Evolutionary conservation across 2,888 invertebrate species (phyloP), one percentile per base, ranked within the genome.

Genomic region (Coelopa pilipes): DNA sequence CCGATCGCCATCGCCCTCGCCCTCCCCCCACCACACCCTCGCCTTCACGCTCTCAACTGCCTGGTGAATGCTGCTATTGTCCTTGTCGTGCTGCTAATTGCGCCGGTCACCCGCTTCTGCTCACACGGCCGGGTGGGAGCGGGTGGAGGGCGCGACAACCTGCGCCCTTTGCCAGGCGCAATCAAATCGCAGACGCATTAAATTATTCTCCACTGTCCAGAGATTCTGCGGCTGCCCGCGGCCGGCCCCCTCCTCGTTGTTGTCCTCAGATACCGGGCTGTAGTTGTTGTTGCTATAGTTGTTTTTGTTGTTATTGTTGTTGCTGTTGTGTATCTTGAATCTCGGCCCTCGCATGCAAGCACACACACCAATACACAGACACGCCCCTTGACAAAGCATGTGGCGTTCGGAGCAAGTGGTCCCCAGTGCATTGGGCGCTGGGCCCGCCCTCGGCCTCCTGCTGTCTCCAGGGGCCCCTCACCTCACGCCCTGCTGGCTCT

Each of bases 141-240:
- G 5, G 21, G 12, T 17, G 17, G 24, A 59, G 19, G 5, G 5
- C 17, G 34, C 11, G 46, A 19, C 17, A 60, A 74, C 63, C 74
- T 73, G 70, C 62, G 72, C 70, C 74, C 74, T 76, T 76, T 76
- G 70, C 70, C 72, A 74, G 24, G 70, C 69, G 71, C 71, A 75
- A 76, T 75, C 76, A 76, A 76, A 75, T 75, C 76, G 73, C 73
- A 75, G 74, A 76, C 76, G 72, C 75, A 76, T 76, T 76, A 74
- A 76, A 73, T 73, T 63, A 69, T 12, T 49, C 17, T 55, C n/a
- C 49, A 5, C 17, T 12, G 21, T 50, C 21, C 24, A n/a, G 49
- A 17, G 24, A 45, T 46, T 46, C 60, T 45, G n/a, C 46, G 13
- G 34, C 21, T 7, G 45, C 53, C 47, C 63, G 4, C 7, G 34